These are phyloP conservation scores for Drosophila pectinifera DNA, from an alignment of 1,140 invertebrate species.

Conservation along the genomic window DNA sequence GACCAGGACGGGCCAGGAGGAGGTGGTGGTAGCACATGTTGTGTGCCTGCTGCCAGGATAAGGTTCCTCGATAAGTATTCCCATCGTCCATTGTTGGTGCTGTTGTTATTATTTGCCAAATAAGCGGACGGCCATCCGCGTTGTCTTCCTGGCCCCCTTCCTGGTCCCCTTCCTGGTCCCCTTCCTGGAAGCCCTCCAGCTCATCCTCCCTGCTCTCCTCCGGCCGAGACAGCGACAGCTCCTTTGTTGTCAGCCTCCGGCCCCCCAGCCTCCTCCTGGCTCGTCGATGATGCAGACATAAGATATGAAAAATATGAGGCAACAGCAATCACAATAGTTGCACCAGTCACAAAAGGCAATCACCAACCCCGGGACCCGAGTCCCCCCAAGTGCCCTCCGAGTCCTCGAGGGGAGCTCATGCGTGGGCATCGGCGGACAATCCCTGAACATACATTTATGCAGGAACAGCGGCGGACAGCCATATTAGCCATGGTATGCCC, in stretches of 20 bases:
- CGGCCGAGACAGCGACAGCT: slow-evolving; percentile 19
- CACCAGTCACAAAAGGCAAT: slow-evolving; percentile 58
- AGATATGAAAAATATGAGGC: slow-evolving; percentile 82
- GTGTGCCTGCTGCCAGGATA: slow-evolving; percentile 58
- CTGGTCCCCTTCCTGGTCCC: slow-evolving; percentile 1
- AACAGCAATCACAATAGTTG: slow-evolving; percentile 78
- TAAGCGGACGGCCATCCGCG: slow-evolving; percentile 63
- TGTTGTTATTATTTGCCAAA: slow-evolving; percentile 80
- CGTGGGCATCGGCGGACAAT: slow-evolving; percentile 56
- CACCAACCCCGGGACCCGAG: slow-evolving; percentile 28
- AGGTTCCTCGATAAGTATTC: slow-evolving; percentile 61
- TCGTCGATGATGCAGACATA: slow-evolving; percentile 78
- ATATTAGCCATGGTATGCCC: background rate
- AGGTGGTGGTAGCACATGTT: slow-evolving; percentile 22
- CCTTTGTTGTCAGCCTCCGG: slow-evolving; percentile 62
- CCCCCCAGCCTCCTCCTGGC: slow-evolving; percentile 17
- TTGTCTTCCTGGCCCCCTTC: slow-evolving; percentile 26
- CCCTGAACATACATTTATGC: slow-evolving; percentile 15
- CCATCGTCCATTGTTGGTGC: slow-evolving; percentile 58
- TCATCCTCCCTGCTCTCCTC: background rate
- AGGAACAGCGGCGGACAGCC: background rate
- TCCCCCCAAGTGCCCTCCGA: background rate
- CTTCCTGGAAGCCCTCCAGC: no score
- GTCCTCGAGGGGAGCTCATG: slow-evolving; percentile 50
- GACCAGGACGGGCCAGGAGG: no score